Percentiles rank a stretch among this genome's conserved stretches.
phyloP scores from a whole-genome alignment of 2,113 vertebrate species.

The Sporophila hypoxantha region DNA sequence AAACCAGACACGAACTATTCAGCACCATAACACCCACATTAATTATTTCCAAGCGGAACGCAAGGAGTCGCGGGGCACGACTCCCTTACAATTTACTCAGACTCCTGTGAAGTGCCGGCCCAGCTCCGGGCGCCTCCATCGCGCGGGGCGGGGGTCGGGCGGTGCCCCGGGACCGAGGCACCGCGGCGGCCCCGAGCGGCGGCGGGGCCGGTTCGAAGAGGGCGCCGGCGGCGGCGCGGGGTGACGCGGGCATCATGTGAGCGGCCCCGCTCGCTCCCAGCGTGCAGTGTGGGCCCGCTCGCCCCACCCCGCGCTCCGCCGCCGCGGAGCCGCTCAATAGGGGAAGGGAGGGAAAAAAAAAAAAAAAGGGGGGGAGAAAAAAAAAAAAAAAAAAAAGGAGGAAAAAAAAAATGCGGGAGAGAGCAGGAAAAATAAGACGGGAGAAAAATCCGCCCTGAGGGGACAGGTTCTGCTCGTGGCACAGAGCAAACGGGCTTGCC shows the following conservation, averaged over 20 bases:
- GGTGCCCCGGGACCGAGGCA: background rate
- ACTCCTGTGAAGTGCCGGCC: fast-evolving
- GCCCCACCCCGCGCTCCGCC: slow-evolving; percentile 77
- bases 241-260: slow-evolving; percentile 87
- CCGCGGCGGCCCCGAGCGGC: background rate
- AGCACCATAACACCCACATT: background rate
- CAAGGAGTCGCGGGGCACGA: background rate
- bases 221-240: slow-evolving; percentile 71
- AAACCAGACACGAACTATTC: background rate
- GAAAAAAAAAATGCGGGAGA: slow-evolving; percentile 50
- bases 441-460: background rate
- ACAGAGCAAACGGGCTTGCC: background rate
- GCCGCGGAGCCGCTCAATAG: slow-evolving; percentile 62
- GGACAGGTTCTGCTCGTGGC: background rate
- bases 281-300: slow-evolving; percentile 76
- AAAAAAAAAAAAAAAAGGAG: background rate
- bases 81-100: background rate
- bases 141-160: background rate
- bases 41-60: background rate
- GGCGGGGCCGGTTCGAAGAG: slow-evolving; percentile 65
- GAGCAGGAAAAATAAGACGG: slow-evolving; percentile 14
- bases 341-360: background rate
- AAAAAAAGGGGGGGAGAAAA: background rate
- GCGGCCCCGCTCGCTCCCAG: slow-evolving; percentile 72
- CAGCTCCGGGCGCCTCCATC: background rate